phyloP scores from a whole-genome alignment of 2,797 vertebrate genomes.

The Microhierax caerulescens region DNA sequence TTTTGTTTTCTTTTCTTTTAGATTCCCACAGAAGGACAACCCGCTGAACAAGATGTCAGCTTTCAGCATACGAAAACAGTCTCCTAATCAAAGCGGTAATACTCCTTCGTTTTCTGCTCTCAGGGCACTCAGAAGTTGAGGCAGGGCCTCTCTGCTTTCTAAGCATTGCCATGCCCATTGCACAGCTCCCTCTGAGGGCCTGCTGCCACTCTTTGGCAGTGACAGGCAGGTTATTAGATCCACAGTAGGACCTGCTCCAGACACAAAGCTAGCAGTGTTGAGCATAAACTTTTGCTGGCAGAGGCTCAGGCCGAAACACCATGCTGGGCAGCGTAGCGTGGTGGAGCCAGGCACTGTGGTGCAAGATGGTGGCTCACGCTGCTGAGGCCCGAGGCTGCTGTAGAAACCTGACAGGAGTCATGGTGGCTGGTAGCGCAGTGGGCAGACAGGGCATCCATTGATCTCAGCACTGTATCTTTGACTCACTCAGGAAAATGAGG shows the following conservation, averaged over 20 bases:
- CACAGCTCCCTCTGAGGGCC: fast-evolving
- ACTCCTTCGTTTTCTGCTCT: background rate
- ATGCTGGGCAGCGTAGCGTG: fast-evolving
- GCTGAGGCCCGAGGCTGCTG: fast-evolving
- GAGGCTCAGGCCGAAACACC: background rate
- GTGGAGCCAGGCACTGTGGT: fast-evolving
- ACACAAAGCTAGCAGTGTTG: fast-evolving
- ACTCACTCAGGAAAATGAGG: fast-evolving
- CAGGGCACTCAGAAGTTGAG: background rate
- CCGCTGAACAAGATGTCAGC: constrained; percentile 62
- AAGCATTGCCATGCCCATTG: fast-evolving
- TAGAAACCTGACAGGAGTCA: background rate
- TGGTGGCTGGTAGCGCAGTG: fast-evolving
- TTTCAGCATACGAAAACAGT: constrained; percentile 54
- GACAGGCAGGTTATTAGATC: background rate
- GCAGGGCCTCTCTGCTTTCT: fast-evolving
- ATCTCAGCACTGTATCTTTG: fast-evolving
- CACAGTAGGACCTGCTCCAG: fast-evolving
- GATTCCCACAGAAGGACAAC: background rate
- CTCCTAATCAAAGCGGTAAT: constrained; percentile 67
- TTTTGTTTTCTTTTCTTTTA: constrained; percentile 27
- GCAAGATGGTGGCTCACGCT: background rate
- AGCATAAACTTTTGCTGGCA: background rate
- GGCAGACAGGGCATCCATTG: background rate
- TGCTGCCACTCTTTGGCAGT: fast-evolving